Evolutionary conservation across 2,888 invertebrate species (phyloP).

Genomic region (Cephus pygmeus): DNA sequence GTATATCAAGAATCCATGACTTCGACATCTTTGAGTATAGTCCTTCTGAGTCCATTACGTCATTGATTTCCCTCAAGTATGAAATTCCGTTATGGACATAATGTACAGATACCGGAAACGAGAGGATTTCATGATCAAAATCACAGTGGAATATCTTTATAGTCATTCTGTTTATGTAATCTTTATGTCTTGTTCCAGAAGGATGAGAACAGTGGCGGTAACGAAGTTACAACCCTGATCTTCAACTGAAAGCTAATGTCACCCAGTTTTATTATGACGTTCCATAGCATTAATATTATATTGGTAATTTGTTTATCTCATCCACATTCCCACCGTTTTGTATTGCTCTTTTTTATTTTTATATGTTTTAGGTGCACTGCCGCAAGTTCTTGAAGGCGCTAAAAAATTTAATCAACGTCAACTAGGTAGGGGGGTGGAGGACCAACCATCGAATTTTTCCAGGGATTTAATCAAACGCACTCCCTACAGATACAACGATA

Average conservation of each 20-base stretch:
- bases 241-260: neutral
- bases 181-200: neutral
- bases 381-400: neutral
- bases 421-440: neutral
- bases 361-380: neutral
- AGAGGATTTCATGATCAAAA: neutral
- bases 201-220: neutral
- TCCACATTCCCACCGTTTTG: neutral
- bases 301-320: neutral
- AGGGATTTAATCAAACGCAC: conserved; percentile 13
- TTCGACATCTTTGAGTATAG: neutral
- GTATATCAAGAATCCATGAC: neutral
- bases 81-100: neutral
- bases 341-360: neutral
- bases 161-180: neutral
- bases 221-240: neutral
- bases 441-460: conserved; percentile 12
- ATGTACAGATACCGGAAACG: neutral
- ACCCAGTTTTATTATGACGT: neutral
- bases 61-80: neutral
- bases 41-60: neutral
- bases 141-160: neutral
- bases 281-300: neutral
- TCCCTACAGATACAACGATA: neutral
- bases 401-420: conserved; percentile 20